Evolutionary conservation across 2,888 invertebrate species (phyloP).

Genomic region (Polia nebulosa): DNA sequence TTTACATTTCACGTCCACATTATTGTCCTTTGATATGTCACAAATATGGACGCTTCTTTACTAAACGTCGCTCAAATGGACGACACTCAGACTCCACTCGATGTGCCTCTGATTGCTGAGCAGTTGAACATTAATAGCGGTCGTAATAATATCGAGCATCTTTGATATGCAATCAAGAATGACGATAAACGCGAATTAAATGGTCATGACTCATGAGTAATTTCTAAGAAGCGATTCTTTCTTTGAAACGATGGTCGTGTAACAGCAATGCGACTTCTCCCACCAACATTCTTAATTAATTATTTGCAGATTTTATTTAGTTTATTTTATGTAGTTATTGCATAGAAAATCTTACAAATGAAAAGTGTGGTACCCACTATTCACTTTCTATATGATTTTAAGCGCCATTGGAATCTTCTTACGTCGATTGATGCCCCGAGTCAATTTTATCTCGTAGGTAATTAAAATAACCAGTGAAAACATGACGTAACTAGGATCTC

Average conservation of each 20-base stretch:
- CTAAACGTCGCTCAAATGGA: neutral
- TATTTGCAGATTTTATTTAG: too few relatives aligned
- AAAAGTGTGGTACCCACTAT: too few relatives aligned
- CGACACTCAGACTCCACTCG: slow-evolving; percentile 1
- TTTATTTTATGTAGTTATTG: neutral
- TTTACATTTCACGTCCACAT: neutral
- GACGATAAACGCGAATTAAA: neutral
- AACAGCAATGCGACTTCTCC: too few relatives aligned
- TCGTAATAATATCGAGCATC: slow-evolving; percentile 9
- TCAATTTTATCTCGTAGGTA: neutral
- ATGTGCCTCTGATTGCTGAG: slow-evolving; percentile 23
- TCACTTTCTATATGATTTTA: neutral
- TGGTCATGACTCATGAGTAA: neutral
- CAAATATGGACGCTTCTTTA: neutral
- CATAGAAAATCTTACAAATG: too few relatives aligned
- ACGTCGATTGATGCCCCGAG: neutral
- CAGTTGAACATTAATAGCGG: neutral
- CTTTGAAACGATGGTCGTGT: too few relatives aligned
- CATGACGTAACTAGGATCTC: slow-evolving; percentile 1
- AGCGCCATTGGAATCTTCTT: neutral
- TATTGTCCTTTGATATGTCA: neutral
- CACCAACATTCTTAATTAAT: too few relatives aligned
- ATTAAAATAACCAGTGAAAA: neutral
- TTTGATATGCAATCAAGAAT: neutral
- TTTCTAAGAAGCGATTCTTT: neutral